These are phyloP conservation scores for Sisyra nigra DNA, from an alignment of 2,888 invertebrate genomes.

Conservation along the genomic window DNA sequence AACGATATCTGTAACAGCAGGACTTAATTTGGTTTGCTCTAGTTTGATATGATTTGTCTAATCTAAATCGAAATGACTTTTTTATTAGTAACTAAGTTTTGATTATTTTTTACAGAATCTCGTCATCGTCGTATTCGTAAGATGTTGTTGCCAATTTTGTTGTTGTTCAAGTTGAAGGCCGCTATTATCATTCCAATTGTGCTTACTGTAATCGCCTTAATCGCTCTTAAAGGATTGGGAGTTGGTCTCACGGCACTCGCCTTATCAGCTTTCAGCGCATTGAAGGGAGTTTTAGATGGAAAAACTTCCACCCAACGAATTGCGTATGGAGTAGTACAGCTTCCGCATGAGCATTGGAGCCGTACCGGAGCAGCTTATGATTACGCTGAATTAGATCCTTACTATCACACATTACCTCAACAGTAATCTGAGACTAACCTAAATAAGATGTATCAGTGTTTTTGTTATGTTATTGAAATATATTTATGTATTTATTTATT, in stretches of 20 bases:
- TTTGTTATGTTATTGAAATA: background rate
- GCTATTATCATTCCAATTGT: constrained; percentile 41
- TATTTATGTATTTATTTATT: background rate
- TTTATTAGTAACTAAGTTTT: background rate
- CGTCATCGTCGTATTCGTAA: constrained; percentile 42
- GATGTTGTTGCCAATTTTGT: constrained; percentile 41
- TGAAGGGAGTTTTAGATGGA: constrained; percentile 22
- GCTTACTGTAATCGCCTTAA: constrained; percentile 39
- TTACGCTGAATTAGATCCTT: constrained; percentile 8
- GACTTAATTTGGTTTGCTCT: too few relatives aligned
- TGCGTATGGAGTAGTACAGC: constrained; percentile 23
- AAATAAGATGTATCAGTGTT: background rate
- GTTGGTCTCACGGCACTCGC: constrained; percentile 42
- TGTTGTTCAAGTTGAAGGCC: constrained; percentile 44
- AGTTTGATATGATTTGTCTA: too few relatives aligned
- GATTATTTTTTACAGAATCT: constrained; percentile 27
- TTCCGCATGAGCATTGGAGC: constrained; percentile 20
- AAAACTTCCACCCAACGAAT: constrained; percentile 17
- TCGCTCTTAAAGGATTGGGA: constrained; percentile 47
- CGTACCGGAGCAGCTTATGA: constrained; percentile 9
- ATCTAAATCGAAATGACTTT: background rate
- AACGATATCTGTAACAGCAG: too few relatives aligned
- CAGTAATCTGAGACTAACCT: background rate
- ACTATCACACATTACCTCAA: constrained; percentile 5
- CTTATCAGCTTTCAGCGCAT: constrained; percentile 32